Conservation (phyloP, 1,140 invertebrate species). For the Lordiphosa stackelbergi region DNA sequence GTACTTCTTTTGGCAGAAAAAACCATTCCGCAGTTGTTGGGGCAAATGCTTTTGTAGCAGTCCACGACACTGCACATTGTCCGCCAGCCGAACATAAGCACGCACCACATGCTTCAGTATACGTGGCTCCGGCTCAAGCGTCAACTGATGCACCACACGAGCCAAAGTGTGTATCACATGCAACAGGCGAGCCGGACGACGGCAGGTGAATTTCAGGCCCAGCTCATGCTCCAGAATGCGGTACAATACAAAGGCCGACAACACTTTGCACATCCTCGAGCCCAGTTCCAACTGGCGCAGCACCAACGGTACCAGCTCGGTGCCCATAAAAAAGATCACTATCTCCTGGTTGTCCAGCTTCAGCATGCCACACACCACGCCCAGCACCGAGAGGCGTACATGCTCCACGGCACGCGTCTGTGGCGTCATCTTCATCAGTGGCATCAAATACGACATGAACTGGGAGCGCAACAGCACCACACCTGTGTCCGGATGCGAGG, state of each 20-base stretch:
- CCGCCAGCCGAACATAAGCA: constrained; percentile 95
- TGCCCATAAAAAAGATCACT: constrained; percentile 21
- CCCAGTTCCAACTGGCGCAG: constrained; percentile 27
- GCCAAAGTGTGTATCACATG: constrained; percentile 78
- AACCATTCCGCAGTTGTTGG: constrained; percentile 94
- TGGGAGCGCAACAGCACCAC: constrained; percentile 23
- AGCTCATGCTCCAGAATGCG: constrained; percentile 26
- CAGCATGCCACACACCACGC: constrained; percentile 26
- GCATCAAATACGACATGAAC: constrained; percentile 27
- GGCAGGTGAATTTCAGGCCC: constrained; percentile 25
- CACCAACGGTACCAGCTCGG: constrained; percentile 23
- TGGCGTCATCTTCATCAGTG: constrained; percentile 24
- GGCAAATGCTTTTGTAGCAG: constrained; percentile 96
- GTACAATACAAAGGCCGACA: constrained; percentile 18
- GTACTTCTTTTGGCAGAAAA: constrained; percentile 88
- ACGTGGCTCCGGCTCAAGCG: constrained; percentile 95
- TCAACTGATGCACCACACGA: constrained; percentile 97
- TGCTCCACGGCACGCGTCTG: constrained; percentile 26
- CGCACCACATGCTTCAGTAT: constrained; percentile 97
- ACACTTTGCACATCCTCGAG: constrained; percentile 24
- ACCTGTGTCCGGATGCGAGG: constrained; percentile 20
- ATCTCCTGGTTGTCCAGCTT: constrained; percentile 24
- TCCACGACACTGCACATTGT: constrained; percentile 95
- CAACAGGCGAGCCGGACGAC: constrained; percentile 8
- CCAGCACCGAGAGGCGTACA: constrained; percentile 29